Base-by-base conservation (phyloP, 1,140 invertebrate genomes). In the Babylonia areolata region DNA sequence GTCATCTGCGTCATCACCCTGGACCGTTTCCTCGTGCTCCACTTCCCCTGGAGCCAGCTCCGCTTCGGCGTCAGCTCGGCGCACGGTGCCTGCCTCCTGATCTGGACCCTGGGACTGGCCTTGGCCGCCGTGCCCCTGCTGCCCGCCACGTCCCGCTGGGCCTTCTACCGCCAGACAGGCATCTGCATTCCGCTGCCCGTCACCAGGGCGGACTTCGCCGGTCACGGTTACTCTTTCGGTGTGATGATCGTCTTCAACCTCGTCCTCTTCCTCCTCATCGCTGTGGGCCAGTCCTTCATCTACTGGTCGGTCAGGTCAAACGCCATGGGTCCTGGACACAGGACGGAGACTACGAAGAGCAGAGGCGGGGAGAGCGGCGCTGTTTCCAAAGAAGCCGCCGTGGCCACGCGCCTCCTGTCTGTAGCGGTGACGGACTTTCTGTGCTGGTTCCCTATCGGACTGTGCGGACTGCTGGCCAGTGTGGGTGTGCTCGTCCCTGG, bases 161-260 rank as follows among this genome's bases (percentile, higher is more conserved):
- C 84, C 3, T 37, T 92, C 84, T 91, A 90, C 75, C 81, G 87
- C 2, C 81, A 87, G 40, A 88, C 89, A 5, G 87, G 84, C 31
- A 69, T 90, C 1, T 89, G 90, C 78, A 42, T 90, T 6, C 85
- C 89, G n/a, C 79, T 90, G 6, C 90, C 90, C 28, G 81, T 90
- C 9, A 84, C 88, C 12, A 35, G 80, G 0, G 28, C 87, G 2
- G 46, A 85, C 1, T 64, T 69, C 20, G 54, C 84, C 0, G 90
- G 89, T 15, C 88, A 85, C 83, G 85, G 87, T 40, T 90, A 90
- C 75, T 73, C 85, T 69, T 82, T 81, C 37, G 80, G 64, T 23
- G 64, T 90, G 5, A 89, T 90, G n/a, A 86, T 90, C 17, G 39
- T 87, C 31, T 75, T 87, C 75, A 90, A 90, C 64, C 84, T 86